Evolutionary conservation across 2,888 invertebrate species (phyloP).

Genomic region (Lithodes maja): DNA sequence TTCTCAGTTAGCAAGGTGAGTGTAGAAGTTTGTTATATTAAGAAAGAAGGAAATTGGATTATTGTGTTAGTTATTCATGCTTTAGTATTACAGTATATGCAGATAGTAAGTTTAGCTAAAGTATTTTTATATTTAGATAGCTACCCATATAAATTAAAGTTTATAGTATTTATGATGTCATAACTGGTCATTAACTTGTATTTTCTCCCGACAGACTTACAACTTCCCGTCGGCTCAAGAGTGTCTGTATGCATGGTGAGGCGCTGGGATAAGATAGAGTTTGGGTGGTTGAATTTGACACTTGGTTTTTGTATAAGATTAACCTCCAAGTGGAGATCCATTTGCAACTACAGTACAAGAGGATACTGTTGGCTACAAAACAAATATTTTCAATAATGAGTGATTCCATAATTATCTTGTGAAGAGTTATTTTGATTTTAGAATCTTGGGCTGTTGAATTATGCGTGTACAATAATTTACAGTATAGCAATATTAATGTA

Average conservation of each 20-base stretch:
- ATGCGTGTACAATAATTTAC: too few species aligned
- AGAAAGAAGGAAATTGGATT: not conserved
- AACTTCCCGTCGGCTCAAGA: not conserved
- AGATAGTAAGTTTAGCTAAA: not conserved
- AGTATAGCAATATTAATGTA: too few species aligned
- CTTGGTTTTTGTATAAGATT: too few species aligned
- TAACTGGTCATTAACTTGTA: not conserved
- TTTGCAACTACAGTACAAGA: too few species aligned
- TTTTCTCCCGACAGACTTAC: not conserved
- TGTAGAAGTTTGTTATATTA: not conserved
- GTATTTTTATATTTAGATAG: not conserved
- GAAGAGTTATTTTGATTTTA: too few species aligned
- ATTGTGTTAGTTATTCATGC: not conserved
- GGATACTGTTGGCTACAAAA: too few species aligned
- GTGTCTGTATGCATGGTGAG: not conserved
- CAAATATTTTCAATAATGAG: too few species aligned
- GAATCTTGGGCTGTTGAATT: too few species aligned
- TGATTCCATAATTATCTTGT: too few species aligned
- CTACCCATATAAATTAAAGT: not conserved
- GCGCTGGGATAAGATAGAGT: not conserved
- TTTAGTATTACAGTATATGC: not conserved
- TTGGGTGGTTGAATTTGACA: too few species aligned
- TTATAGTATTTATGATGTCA: not conserved
- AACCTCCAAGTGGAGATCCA: too few species aligned
- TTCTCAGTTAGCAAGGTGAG: conserved; percentile 60